phyloP scores from a whole-genome alignment of 2,888 invertebrate genomes.

The Pandemis cinnamomeana region DNA sequence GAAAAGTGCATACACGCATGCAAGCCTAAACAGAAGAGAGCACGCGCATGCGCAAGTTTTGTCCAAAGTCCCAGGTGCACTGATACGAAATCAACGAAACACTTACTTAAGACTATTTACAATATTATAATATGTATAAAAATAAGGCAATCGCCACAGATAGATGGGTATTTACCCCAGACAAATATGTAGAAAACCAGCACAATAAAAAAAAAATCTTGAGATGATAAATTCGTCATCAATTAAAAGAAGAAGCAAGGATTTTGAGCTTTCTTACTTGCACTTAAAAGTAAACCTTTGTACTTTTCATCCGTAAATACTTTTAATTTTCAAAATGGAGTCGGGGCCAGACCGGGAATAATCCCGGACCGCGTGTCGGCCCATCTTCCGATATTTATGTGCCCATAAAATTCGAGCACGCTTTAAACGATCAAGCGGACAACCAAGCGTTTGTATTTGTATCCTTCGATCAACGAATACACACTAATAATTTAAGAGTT shows the following conservation, averaged over 20 bases:
- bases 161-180: too few relatives aligned
- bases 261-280: neutral
- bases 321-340: constrained; percentile 8
- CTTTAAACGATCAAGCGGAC: constrained; percentile 65
- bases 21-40: too few relatives aligned
- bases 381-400: constrained; percentile 74
- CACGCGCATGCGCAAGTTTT: too few relatives aligned
- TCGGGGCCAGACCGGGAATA: constrained; percentile 13
- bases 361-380: constrained; percentile 42
- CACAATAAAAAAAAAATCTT: too few relatives aligned
- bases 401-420: constrained; percentile 77
- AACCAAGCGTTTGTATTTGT: constrained; percentile 56
- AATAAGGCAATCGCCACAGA: too few relatives aligned
- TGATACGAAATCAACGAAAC: too few relatives aligned
- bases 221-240: too few relatives aligned
- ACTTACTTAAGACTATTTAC: too few relatives aligned
- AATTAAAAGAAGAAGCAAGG: neutral
- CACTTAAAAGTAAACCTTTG: neutral
- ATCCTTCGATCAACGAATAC: constrained; percentile 70
- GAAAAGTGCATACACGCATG: too few relatives aligned
- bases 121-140: too few relatives aligned
- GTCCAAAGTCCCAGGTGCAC: too few relatives aligned
- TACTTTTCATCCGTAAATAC: neutral
- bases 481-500: constrained; percentile 39
- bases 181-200: too few relatives aligned